Conservation (phyloP, 2,113 vertebrate genomes). For the Cepphus grylle region DNA sequence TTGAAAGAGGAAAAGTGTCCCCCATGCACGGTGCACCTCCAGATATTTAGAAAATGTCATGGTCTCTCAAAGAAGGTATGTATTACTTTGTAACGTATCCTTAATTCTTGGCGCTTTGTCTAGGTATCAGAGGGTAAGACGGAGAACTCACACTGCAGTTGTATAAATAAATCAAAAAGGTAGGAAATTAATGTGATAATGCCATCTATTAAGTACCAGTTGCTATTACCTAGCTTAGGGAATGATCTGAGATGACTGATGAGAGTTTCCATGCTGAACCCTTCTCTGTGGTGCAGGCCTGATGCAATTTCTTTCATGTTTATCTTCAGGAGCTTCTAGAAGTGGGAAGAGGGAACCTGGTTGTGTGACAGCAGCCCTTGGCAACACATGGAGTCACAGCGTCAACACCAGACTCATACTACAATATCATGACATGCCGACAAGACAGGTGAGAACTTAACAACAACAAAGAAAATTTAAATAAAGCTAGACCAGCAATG, state of each 20-base stretch:
- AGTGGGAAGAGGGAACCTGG: conserved; percentile 49
- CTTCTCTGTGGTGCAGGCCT: neutral
- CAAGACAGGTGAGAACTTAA: conserved; percentile 76
- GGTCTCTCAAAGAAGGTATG: neutral
- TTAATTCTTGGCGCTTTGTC: neutral
- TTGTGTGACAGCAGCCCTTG: conserved; percentile 79
- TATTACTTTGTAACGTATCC: neutral
- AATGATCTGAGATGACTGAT: neutral
- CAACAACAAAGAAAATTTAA: neutral
- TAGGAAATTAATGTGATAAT: neutral
- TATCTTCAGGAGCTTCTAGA: conserved; percentile 60
- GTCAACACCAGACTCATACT: conserved; percentile 84
- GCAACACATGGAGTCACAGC: conserved; percentile 85
- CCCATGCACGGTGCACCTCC: neutral
- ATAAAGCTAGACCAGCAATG: neutral
- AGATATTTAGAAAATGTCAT: neutral
- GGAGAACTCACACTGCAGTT: neutral
- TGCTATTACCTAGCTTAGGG: neutral
- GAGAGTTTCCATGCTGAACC: neutral
- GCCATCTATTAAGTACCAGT: neutral
- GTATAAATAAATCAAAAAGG: neutral
- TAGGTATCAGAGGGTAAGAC: neutral
- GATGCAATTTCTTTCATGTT: neutral
- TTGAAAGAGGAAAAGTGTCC: neutral
- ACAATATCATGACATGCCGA: conserved; percentile 68